Evolutionary conservation across 2,797 vertebrate species (phyloP), one percentile per base, ranked within the genome.

Genomic region (Buphagus erythrorhynchus): DNA sequence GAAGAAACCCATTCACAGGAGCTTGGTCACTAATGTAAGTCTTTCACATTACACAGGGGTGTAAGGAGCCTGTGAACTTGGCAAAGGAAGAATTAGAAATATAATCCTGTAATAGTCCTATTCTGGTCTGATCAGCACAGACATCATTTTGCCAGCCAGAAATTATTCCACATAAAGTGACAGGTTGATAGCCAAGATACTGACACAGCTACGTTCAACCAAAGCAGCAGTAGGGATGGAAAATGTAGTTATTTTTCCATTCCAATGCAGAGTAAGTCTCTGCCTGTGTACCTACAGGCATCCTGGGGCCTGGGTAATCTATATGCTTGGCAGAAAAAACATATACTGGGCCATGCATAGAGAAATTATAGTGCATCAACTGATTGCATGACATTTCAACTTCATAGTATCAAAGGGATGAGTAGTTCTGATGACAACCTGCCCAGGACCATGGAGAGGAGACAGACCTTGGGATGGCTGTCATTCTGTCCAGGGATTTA

Each of bases 1-100:
- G 96, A 97, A 97, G 86, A 98, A 97, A 71, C 97, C 97, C 58
- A 97, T 98, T 91, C 90, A 97, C 90, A 97, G 67, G 77, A 97
- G 67, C 18, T 85, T 98, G 93, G 93, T 96, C 92, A 88, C 93
- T 82, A 96, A 97, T 3, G 98, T 98, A 96, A 98, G 98, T 63
- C 48, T 95, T 93, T 72, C 61, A 19, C 18, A 40, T 80, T 62
- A 16, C 49, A 14, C 36, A 48, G 21, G 51, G 48, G 3, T 74
- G 49, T 90, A 74, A 93, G 61, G 57, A 72, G 10, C 24, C 46
- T 85, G 35, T 52, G 45, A 80, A 71, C 19, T 61, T 93, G 49
- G 14, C 66, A 80, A 91, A 90, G 51, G 45, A 65, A 63, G 13
- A 90, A 57, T 48, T 71, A 77, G 52, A 71, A 92, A 71, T 91